Conservation (phyloP, 2,113 vertebrate genomes). For the Sitta europaea region DNA sequence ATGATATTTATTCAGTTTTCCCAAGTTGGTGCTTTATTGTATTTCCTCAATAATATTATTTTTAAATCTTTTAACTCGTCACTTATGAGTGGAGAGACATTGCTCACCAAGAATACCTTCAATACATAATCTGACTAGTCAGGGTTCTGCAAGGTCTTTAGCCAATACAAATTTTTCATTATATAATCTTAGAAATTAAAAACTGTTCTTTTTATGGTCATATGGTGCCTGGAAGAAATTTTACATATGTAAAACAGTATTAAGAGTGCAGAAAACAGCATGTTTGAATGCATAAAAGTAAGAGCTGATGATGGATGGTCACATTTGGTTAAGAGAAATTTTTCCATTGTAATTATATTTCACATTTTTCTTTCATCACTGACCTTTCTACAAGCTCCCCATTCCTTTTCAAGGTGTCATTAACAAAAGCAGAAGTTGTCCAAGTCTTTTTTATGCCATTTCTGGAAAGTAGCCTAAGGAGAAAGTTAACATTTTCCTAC, state of each 20-base stretch:
- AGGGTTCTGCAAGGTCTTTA: background rate
- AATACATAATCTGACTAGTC: background rate
- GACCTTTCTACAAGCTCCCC: slow-evolving; percentile 14
- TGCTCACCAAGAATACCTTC: background rate
- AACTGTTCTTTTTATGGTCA: background rate
- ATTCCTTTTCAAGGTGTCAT: background rate
- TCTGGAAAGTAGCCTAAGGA: background rate
- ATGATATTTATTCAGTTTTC: background rate
- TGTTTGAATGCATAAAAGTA: background rate
- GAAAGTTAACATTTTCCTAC: slow-evolving; percentile 1
- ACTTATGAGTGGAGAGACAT: background rate
- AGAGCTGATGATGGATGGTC: background rate
- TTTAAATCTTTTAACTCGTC: background rate
- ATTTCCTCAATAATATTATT: background rate
- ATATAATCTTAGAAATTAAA: background rate
- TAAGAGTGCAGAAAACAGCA: background rate
- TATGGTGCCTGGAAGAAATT: background rate
- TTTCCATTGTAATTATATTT: background rate
- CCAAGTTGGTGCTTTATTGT: background rate
- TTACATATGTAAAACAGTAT: background rate
- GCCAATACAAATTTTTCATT: slow-evolving; percentile 16
- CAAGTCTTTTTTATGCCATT: background rate
- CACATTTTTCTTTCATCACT: background rate
- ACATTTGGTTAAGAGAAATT: background rate
- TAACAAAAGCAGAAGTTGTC: background rate